Evolutionary conservation across 1,140 invertebrate genomes (phyloP).

Genomic region (Penaeus indicus): DNA sequence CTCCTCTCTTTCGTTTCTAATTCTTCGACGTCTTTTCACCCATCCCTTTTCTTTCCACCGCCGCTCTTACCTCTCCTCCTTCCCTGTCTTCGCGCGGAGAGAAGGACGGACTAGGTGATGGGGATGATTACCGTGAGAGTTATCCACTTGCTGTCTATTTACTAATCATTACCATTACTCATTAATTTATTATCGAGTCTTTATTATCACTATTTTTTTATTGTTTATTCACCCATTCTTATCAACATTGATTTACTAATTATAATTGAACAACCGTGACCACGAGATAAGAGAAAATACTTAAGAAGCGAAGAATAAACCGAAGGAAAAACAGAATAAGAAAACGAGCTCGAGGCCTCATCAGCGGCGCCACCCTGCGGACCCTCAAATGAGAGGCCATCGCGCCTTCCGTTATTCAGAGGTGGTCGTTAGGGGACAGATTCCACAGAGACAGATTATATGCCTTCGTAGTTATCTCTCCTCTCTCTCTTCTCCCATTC

Average conservation of each 20-base stretch:
- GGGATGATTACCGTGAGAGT: no score
- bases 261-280: not conserved
- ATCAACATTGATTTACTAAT: no score
- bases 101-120: no score
- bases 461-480: no score
- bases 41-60: not conserved
- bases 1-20: no score
- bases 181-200: no score
- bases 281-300: not conserved
- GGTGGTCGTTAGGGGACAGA: constrained; percentile 51
- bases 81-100: not conserved
- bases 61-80: not conserved
- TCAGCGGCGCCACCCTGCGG: no score
- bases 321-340: not conserved
- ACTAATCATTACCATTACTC: no score
- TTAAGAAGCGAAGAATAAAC: not conserved
- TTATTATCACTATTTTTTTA: no score
- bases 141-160: no score
- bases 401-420: constrained; percentile 48
- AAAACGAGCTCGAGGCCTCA: not conserved
- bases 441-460: not conserved
- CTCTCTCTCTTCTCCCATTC: not conserved
- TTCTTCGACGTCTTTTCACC: no score
- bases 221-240: no score
- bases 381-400: constrained; percentile 40